Evolutionary conservation across 1,140 invertebrate genomes (phyloP), one percentile per base, ranked within the genome.

Genomic region (Formica selysi): DNA sequence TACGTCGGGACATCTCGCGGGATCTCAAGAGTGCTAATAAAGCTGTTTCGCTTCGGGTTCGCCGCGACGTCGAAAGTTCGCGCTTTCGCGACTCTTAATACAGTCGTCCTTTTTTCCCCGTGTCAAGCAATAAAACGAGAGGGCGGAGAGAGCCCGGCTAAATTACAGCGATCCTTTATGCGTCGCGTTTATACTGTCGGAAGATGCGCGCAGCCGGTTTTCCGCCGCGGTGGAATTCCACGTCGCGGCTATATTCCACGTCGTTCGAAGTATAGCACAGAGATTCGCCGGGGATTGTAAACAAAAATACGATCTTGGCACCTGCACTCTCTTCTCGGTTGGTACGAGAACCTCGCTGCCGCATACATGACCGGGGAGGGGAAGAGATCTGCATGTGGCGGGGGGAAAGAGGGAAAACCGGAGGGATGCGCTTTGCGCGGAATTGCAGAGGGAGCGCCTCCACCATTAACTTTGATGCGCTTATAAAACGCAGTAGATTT

Each of bases 391-490:
- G 36, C 22, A n/a, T 64, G 65, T 57, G 41, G 22, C 22, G 26
- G 38, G 85, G 13, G 26, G 41, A 57, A n/a, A 65, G 71, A 65
- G 36, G 16, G 7, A 7, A 7, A 8, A 59, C 7, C 3, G 26
- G 70, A 68, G 73, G 71, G 83, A 83, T 85, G 89, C 79, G 79
- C 76, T 87, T 91, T 81, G 74, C 86, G 85, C 86, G 74, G 87
- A 93, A 92, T 92, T 90, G 89, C 87, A 61, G 68, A 59, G 84
- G 78, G 90, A 85, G 90, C 68, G 87, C 85, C 76, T 90, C 85
- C 85, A 70, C 90, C 91, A 93, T 92, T 92, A 93, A 93, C 90
- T 91, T 92, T 94, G 93, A 94, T 94, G 92, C 91, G 92, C 92
- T 93, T 94, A 94, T 94, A 94, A 93, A 94, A 94, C 91, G 91